Conservation (phyloP, 2,888 invertebrate species). For the Melipona beecheii region DNA sequence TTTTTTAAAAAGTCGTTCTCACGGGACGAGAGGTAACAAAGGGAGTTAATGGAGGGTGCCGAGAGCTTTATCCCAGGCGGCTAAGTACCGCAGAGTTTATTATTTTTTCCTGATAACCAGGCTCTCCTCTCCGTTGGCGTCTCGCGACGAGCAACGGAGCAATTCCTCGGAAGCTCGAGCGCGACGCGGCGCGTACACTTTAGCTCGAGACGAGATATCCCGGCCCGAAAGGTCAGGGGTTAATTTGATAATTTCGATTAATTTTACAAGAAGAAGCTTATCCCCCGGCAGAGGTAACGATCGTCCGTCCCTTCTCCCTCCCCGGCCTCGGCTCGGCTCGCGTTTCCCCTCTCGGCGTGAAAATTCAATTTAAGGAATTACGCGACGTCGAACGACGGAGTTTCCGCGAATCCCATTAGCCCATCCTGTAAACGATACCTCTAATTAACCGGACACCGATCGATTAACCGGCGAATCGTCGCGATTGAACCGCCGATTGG, state of each 20-base stretch:
- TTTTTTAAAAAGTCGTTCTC: background rate
- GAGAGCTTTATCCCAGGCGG: background rate
- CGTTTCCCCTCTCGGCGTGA: background rate
- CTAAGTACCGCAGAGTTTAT: slow-evolving; percentile 29
- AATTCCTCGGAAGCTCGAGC: background rate
- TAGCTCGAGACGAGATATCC: slow-evolving; percentile 34
- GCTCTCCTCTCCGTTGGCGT: background rate
- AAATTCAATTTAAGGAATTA: slow-evolving; percentile 49
- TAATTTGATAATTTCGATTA: slow-evolving; percentile 60
- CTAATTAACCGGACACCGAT: background rate
- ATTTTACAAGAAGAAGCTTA: slow-evolving; percentile 45
- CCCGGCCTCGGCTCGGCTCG: background rate
- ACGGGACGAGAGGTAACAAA: background rate
- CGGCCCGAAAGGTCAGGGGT: slow-evolving; percentile 37
- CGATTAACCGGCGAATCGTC: no score
- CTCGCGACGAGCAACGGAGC: background rate
- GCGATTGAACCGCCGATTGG: background rate
- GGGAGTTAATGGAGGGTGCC: slow-evolving; percentile 12
- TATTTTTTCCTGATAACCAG: slow-evolving; percentile 40
- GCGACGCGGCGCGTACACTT: slow-evolving; percentile 30
- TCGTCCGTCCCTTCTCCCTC: background rate
- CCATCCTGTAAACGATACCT: background rate
- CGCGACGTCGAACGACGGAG: slow-evolving; percentile 32
- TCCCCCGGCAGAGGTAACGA: slow-evolving; percentile 13
- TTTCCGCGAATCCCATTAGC: slow-evolving; percentile 38